Evolutionary conservation across 2,797 vertebrate genomes (phyloP).

Genomic region (Morelia viridis): DNA sequence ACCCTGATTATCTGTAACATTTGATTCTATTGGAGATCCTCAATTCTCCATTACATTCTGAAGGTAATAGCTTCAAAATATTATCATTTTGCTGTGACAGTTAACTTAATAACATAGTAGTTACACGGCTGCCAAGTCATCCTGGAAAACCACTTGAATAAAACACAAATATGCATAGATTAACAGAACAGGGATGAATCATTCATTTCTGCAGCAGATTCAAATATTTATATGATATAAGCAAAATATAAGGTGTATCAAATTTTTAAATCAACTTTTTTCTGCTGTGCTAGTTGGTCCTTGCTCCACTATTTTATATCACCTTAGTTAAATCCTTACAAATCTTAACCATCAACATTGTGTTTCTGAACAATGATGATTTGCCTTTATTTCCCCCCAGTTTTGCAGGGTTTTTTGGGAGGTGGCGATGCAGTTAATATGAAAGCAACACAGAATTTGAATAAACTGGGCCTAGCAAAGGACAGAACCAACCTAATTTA

Average conservation of each 20-base stretch:
- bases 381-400: background rate
- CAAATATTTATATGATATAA: conserved; percentile 5
- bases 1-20: conserved; percentile 29
- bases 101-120: conserved; percentile 32
- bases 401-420: background rate
- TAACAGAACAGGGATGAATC: conserved; percentile 2
- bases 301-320: background rate
- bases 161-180: conserved; percentile 11
- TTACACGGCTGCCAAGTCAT: background rate
- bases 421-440: background rate
- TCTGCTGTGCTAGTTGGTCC: background rate
- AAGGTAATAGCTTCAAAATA: conserved; percentile 39
- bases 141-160: conserved; percentile 14
- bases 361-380: background rate
- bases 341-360: background rate
- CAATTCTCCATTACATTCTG: conserved; percentile 31
- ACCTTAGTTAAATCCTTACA: background rate
- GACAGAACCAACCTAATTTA: background rate
- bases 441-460: background rate
- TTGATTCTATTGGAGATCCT: conserved; percentile 33
- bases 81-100: conserved; percentile 32
- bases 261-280: conserved; percentile 16
- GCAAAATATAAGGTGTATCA: conserved; percentile 6
- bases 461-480: background rate
- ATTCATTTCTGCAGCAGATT: background rate